Evolutionary conservation across 2,888 invertebrate species (phyloP), one percentile per base, ranked within the genome.

Genomic region (Hemicrepidius hirtus): DNA sequence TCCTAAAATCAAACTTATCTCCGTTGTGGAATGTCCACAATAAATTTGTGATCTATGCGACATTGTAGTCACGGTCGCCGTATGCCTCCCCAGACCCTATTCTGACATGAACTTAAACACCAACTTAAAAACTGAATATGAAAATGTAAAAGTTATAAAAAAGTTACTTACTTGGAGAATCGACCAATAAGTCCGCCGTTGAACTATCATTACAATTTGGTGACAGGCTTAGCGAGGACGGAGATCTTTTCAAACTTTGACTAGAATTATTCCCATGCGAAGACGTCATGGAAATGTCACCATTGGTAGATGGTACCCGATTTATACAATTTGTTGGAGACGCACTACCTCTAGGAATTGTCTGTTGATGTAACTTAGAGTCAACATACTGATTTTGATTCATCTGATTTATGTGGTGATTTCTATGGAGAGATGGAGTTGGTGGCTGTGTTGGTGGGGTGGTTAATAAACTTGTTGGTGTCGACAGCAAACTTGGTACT

Each of bases 271-370:
- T 89, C 66, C 91, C 91, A 81, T 92, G 91, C 44, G 94, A 93
- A 80, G 95, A 94, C 79, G 95, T 94, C 74, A 95, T 94, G 71
- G 94, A 94, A 77, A 95, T 91, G 87, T 95, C 95, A 35, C 94
- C 94, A 83, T 95, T 95, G 78, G 91, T 92, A 75, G 93, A 90
- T 75, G 93, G 91, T 80, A 94, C 89, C 89, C 94, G 91, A 86
- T 90, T 92, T 84, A 92, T 91, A 86, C 89, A 91, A 84, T 76
- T 80, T 40, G 90, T 90, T 32, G 87, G 86, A 20, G 88, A 86
- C 62, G 86, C 73, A 53, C 79, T 83, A 55, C 82, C 79, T 21
- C 80, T 76, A 12, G 82, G 53, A 16, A 76, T 46, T 57, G 78
- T 75, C 65, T 80, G 81, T 50, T 80, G 83, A 62, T 83, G 80